Base-by-base conservation (phyloP, 2,888 invertebrate genomes). In the Spodoptera littoralis region DNA sequence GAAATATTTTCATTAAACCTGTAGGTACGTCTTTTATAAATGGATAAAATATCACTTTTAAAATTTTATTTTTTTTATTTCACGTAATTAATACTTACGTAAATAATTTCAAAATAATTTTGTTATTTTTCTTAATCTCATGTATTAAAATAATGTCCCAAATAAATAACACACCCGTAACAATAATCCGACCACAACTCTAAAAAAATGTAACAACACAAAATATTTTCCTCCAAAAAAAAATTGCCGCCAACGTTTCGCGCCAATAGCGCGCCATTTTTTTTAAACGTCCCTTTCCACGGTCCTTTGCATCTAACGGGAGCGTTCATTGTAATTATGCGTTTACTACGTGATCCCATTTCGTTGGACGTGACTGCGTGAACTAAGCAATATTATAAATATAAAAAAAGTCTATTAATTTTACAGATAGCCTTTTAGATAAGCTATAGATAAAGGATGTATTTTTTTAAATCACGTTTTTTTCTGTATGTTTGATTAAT, bases 331-430 rank as follows among this genome's bases (percentile, higher is more conserved):
- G 88, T 92, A 91, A 92, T 91, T 91, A 90, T 89, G 89, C 88
- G 86, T 89, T 88, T 85, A 84, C 88, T 79, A 92, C 92, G 93
- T 93, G 93, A 92, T 91, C 86, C 90, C 89, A 93, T 93, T 92
- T 85, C 83, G 62, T 58, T 59, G 85, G 57, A 91, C 93, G 93
- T 93, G 93, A 87, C 90, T 76, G 82, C 82, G 82, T 85, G 85
- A 84, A 89, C 85, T 79, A 79, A 73, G 76, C 73, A 59, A 70
- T 79, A 82, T 79, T 80, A 81, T 83, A 85, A 84, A 87, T 81
- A 79, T 74, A 85, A 82, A 81, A 81, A 81, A 73, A 69, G 56
- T 65, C 67, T 70, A 67, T 81, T 71, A 57, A 78, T 78, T 81
- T 73, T 60, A 70, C 69, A 75, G 79, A 79, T 80, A 62, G 65